Percentiles rank a stretch among this genome's conserved stretches.
Evolutionary conservation across 2,113 vertebrate genomes (phyloP).

Genomic region (Colinus virginianus): DNA sequence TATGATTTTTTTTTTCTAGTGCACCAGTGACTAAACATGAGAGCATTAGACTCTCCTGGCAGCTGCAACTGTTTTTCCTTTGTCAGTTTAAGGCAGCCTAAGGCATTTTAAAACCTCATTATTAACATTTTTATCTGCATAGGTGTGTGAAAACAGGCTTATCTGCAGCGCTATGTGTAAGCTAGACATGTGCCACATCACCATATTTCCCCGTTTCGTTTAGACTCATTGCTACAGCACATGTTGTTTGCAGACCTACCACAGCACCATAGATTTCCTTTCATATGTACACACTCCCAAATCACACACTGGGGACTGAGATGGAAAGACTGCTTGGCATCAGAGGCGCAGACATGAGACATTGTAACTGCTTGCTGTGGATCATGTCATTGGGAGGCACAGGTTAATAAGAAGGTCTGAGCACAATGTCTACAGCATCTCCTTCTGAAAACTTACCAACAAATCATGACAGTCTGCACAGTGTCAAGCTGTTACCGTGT

Average conservation of each 20-base stretch:
- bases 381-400: not conserved
- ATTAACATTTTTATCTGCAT: not conserved
- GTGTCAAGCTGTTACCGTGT: not conserved
- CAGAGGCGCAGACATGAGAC: not conserved
- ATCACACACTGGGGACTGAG: not conserved
- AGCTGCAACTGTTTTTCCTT: not conserved
- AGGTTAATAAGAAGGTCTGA: not conserved
- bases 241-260: not conserved
- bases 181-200: not conserved
- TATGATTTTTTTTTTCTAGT: not conserved
- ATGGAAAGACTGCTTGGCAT: fast-evolving
- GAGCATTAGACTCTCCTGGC: not conserved
- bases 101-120: not conserved
- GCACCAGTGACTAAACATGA: not conserved
- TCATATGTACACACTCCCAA: not conserved
- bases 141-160: not conserved
- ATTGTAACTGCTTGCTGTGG: not conserved
- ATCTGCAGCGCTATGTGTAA: not conserved
- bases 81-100: not conserved
- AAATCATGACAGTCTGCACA: not conserved
- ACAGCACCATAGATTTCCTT: not conserved
- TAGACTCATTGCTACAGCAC: not conserved
- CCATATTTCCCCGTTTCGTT: not conserved
- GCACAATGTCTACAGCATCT: not conserved
- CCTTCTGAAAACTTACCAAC: not conserved